These are phyloP conservation scores for Psittacara wagleri DNA, from an alignment of 2,113 vertebrate genomes.

Conservation along the genomic window DNA sequence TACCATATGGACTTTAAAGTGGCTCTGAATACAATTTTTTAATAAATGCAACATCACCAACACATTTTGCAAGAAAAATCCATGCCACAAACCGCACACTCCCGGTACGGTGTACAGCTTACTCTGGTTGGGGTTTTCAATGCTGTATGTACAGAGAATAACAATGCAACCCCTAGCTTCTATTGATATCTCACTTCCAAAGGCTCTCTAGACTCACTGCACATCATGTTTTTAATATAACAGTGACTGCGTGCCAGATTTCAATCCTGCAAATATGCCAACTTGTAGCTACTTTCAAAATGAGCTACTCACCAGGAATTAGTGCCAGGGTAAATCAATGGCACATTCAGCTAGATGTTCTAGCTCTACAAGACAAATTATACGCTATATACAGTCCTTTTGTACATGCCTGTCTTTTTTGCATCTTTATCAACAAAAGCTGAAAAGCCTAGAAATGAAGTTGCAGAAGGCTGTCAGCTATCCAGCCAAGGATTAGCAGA, in stretches of 20 bases:
- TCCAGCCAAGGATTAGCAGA: slow-evolving; percentile 22
- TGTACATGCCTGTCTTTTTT: slow-evolving; percentile 29
- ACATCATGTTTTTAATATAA: slow-evolving; percentile 58
- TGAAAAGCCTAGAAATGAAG: slow-evolving; percentile 38
- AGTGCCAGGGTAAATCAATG: slow-evolving; percentile 67
- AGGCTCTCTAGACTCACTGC: slow-evolving; percentile 22
- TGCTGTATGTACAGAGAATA: neutral
- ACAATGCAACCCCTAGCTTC: slow-evolving; percentile 34
- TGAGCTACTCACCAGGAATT: slow-evolving; percentile 50
- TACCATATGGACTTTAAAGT: slow-evolving; percentile 49
- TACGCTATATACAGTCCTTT: slow-evolving; percentile 58
- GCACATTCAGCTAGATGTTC: slow-evolving; percentile 63
- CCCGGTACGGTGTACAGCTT: neutral
- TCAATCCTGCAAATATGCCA: slow-evolving; percentile 59
- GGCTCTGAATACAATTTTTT: slow-evolving; percentile 14
- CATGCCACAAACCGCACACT: neutral
- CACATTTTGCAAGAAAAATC: slow-evolving; percentile 17
- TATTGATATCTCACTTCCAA: slow-evolving; percentile 52
- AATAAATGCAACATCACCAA: neutral
- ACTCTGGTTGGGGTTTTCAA: neutral
- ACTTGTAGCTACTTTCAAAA: slow-evolving; percentile 63
- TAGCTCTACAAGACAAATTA: slow-evolving; percentile 50
- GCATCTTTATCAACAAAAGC: slow-evolving; percentile 41
- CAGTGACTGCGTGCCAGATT: slow-evolving; percentile 38
- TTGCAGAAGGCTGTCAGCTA: slow-evolving; percentile 48